A percentile compares a stretch with the other conserved stretches of the same genome.
Conservation (phyloP, 2,113 vertebrate species). For the Paedocypris sp. region DNA sequence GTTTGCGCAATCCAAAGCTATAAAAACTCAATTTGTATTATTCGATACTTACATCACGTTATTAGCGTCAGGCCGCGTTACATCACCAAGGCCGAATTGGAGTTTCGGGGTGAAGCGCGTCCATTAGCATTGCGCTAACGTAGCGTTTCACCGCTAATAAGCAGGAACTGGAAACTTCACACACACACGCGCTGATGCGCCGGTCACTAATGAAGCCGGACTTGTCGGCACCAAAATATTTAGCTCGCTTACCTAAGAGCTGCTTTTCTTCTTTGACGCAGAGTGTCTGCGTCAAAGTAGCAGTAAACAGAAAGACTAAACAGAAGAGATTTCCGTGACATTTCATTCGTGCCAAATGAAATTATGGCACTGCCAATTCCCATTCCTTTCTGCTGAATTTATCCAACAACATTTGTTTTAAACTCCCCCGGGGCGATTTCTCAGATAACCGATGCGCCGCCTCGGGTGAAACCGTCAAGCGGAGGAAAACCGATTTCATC, state of each 20-base stretch:
- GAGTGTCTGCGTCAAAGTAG: constrained; percentile 19
- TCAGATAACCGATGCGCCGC: too few relatives aligned
- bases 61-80: too few relatives aligned
- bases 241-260: neutral
- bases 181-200: neutral
- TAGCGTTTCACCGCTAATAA: too few relatives aligned
- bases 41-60: too few relatives aligned
- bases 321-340: constrained; percentile 6
- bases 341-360: constrained; percentile 28
- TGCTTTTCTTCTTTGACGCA: constrained; percentile 1
- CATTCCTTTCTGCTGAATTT: constrained; percentile 19
- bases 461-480: too few relatives aligned
- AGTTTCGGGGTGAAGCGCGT: too few relatives aligned
- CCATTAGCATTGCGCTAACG: too few relatives aligned
- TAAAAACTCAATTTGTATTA: too few relatives aligned
- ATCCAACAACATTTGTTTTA: constrained; percentile 20
- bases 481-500: too few relatives aligned
- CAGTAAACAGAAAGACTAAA: constrained; percentile 10
- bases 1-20: too few relatives aligned
- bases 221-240: neutral
- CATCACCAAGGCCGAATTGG: too few relatives aligned
- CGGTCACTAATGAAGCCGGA: neutral
- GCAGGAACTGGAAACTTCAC: too few relatives aligned
- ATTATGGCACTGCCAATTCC: constrained; percentile 15
- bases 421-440: neutral